Base-by-base conservation (phyloP, 2,797 vertebrate genomes). In the Parotocinclus haroldoi region DNA sequence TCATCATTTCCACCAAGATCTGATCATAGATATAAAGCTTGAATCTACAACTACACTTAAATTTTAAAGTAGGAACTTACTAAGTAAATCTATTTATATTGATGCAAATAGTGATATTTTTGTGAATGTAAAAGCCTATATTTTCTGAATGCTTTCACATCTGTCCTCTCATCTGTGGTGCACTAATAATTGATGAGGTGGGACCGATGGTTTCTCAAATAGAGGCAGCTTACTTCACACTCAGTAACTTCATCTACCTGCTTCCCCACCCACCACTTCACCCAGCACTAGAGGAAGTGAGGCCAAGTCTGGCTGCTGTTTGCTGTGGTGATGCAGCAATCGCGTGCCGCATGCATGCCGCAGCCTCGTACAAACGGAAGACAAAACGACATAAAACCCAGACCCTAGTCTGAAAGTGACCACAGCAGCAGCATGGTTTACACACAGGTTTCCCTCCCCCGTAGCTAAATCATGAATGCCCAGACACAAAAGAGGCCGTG, bases 281-380 rank as follows among this genome's bases (percentile, higher is more conserved):
- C 51, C 17, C 10, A 19, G 17, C 13, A 36, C 39, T 38, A 18
- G 10, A 39, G 12, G 49, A 16, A 58, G 27, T 55, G 48, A n/a
- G 27, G 38, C 18, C 44, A 19, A 44, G 54, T 62, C 60, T n/a
- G 4, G 42, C 57, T 45, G 42, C 27, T 27, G 27, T 27, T 76
- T 72, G 55, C 74, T 40, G 45, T 75, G 75, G 72, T 38, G 58
- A 79, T 71, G 72, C 67, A 42, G 64, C 46, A 66, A 14, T 55
- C 55, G 54, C 11, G 16, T 75, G 72, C 66, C 66, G 69, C 72
- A 79, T 70, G 66, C 18, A 52, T 73, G 69, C 42, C 58, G 72
- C 75, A 77, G 62, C 59, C 72, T 72, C 18, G 49, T 38, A 1
- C 46, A 14, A 27, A 53, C 19, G 19, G 10, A 10, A 8, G 52